A percentile compares a stretch with the other conserved stretches of the same genome.
Conservation (phyloP, 2,113 vertebrate genomes). For the Globicephala melas region DNA sequence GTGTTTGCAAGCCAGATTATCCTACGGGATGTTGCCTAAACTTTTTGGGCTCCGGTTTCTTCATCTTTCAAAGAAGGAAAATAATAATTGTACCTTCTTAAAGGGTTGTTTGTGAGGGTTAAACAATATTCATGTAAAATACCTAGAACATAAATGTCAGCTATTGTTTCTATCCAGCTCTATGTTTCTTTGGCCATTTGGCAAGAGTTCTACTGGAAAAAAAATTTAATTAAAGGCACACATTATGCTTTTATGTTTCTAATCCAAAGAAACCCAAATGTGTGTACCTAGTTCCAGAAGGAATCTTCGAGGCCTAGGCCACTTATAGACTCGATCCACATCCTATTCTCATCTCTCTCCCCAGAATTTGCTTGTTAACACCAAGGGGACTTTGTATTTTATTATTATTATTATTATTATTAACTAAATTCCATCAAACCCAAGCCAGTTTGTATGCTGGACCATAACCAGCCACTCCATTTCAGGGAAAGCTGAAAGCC, state of each 20-base stretch:
- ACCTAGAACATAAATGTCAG: not conserved
- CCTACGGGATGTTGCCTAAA: not conserved
- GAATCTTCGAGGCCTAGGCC: not conserved
- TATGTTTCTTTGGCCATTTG: slow-evolving; percentile 22
- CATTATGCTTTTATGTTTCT: slow-evolving; percentile 23
- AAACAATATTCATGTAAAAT: not conserved
- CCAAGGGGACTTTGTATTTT: not conserved
- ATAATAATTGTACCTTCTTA: not conserved
- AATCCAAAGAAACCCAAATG: slow-evolving; percentile 33
- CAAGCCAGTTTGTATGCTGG: not conserved
- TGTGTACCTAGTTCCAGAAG: not conserved
- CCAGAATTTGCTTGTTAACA: slow-evolving; percentile 17
- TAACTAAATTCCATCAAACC: slow-evolving; percentile 20
- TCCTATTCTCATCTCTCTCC: not conserved
- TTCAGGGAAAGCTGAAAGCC: slow-evolving; percentile 32
- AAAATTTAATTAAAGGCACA: slow-evolving; percentile 20
- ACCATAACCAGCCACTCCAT: not conserved
- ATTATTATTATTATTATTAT: too few species aligned
- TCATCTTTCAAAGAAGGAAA: not conserved
- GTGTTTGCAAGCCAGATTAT: not conserved
- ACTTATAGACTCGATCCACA: not conserved
- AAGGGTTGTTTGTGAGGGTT: not conserved
- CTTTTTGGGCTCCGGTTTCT: not conserved
- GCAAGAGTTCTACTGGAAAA: not conserved
- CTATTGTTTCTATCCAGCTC: not conserved